phyloP scores from a whole-genome alignment of 2,888 invertebrate species.

The Mactromeris polynyma region DNA sequence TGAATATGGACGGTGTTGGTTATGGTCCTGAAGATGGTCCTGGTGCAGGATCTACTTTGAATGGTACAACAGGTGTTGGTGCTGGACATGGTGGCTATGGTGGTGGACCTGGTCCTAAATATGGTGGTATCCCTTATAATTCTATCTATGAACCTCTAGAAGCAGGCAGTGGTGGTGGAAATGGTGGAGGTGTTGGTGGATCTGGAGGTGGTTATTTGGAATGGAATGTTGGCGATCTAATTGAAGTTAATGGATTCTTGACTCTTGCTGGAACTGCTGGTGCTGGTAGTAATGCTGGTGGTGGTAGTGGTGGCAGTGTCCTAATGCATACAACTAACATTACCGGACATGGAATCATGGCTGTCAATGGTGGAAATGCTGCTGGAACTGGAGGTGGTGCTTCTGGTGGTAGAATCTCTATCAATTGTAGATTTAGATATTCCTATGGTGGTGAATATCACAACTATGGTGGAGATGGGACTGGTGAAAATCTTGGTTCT shows the following conservation, averaged over 20 bases:
- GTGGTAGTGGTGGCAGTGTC: slow-evolving; percentile 80
- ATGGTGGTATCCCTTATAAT: slow-evolving; percentile 76
- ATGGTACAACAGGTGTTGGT: slow-evolving; percentile 70
- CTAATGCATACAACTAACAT: slow-evolving; percentile 77
- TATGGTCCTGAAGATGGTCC: slow-evolving; percentile 70
- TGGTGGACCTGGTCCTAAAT: slow-evolving; percentile 73
- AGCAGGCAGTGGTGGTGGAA: slow-evolving; percentile 79
- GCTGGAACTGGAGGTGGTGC: slow-evolving; percentile 78
- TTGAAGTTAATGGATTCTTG: slow-evolving; percentile 79
- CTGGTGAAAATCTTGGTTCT: slow-evolving; percentile 51
- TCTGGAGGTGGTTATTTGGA: slow-evolving; percentile 78
- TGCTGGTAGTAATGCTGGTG: slow-evolving; percentile 72
- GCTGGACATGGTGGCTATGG: slow-evolving; percentile 80
- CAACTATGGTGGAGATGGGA: slow-evolving; percentile 78
- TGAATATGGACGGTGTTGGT: slow-evolving; percentile 78
- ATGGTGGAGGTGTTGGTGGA: slow-evolving; percentile 76
- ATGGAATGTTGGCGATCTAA: slow-evolving; percentile 75
- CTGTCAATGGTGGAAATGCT: slow-evolving; percentile 78
- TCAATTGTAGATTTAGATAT: slow-evolving; percentile 78
- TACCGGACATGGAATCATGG: slow-evolving; percentile 79
- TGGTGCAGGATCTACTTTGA: slow-evolving; percentile 71
- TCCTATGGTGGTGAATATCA: slow-evolving; percentile 78
- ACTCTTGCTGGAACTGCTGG: slow-evolving; percentile 73
- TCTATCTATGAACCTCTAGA: slow-evolving; percentile 74
- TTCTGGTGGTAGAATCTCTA: slow-evolving; percentile 78